phyloP scores from a whole-genome alignment of 2,888 invertebrate species.

The Xylota sylvarum region DNA sequence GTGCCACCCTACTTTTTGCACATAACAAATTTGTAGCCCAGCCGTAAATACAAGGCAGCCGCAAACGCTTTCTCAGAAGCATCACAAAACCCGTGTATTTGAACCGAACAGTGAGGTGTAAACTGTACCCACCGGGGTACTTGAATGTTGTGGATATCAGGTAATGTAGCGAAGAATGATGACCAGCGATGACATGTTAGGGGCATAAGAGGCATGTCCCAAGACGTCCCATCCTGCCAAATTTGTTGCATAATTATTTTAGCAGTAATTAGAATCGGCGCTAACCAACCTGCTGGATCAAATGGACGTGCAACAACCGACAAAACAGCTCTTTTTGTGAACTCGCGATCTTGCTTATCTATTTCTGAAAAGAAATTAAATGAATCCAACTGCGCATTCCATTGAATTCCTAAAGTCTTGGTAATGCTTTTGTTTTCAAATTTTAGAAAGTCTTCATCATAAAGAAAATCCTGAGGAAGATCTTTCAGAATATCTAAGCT shows the following conservation, averaged over 20 bases:
- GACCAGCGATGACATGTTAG: not conserved
- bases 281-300: not conserved
- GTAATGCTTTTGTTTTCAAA: too few relatives aligned
- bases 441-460: too few relatives aligned
- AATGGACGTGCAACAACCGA: not conserved
- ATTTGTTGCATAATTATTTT: not conserved
- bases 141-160: not conserved
- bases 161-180: not conserved
- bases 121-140: not conserved
- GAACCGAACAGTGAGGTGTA: not conserved
- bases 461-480: too few relatives aligned
- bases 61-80: too few relatives aligned
- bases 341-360: too few relatives aligned
- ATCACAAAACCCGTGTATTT: constrained; percentile 16
- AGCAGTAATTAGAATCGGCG: not conserved
- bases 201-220: not conserved
- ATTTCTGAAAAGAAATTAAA: too few relatives aligned
- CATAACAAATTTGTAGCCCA: constrained; percentile 15
- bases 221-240: not conserved
- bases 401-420: too few relatives aligned
- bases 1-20: constrained; percentile 31
- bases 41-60: not conserved
- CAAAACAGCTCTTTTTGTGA: too few relatives aligned
- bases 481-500: too few relatives aligned
- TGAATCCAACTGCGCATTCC: too few relatives aligned